Base-by-base conservation (phyloP, 1,140 invertebrate species). In the Luehdorfia chinensis region DNA sequence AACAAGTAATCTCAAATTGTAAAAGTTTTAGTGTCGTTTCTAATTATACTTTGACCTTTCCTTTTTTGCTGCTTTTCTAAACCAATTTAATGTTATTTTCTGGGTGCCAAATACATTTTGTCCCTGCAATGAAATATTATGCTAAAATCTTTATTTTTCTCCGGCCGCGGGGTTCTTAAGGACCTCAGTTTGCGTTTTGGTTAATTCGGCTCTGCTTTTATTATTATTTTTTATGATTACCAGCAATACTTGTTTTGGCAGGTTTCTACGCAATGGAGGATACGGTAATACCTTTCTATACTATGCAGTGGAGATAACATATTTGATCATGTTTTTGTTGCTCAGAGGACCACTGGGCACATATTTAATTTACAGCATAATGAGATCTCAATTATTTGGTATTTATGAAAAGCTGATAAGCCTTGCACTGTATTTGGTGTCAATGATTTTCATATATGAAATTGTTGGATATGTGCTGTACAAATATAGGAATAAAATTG, bases 401-500 rank as follows among this genome's bases (percentile, higher is more conserved):
- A 45, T 58, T 28, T 73, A 79, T 14, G 75, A 77, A 45, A 86
- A 79, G 51, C 11, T 75, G 2, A 55, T 84, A 32, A 67, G 68
- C 0, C 5, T 77, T 0, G 43, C 63, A 5, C 64, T 84, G 2
- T 84, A 81, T 37, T 18, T 61, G 0, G 68, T 86, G 8, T 86
- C 83, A 1, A 36, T 75, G 12, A 53, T 50, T 2, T 74, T 84
- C 11, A 62, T 86, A 14, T 69, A 68, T 25, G 68, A 86, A 57
- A 71, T 86, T 36, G 19, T 73, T 47, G 69, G 76, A 13, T 84
- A 79, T 51, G 59, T 84, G 9, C 21, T 59, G n/a, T 68, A 84
- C 57, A 83, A 71, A 62, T 86, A 86, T 55, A 75, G 64, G 27
- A 59, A 53, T 15, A 70, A 62, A 68, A 63, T 78, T 43, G 78